phyloP scores from a whole-genome alignment of 2,797 vertebrate species.

The Ctenosaura bakeri region DNA sequence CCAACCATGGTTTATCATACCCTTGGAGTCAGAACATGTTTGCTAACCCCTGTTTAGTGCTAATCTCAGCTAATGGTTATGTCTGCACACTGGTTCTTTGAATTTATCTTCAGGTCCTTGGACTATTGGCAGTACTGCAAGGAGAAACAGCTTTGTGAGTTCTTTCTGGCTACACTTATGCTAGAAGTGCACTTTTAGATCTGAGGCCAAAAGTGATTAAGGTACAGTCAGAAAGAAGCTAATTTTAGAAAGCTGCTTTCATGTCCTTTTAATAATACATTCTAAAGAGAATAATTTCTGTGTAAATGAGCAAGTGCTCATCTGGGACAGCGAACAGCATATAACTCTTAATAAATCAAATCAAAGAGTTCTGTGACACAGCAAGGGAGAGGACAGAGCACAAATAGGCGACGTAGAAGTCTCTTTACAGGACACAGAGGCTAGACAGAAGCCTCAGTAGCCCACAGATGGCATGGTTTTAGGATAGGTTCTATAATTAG shows the following conservation, averaged over 20 bases:
- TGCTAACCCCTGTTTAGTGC: neutral
- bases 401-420: neutral
- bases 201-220: conserved; percentile 25
- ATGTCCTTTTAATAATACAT: conserved; percentile 47
- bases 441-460: neutral
- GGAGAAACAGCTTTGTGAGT: neutral
- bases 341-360: conserved; percentile 35
- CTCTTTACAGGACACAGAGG: neutral
- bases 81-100: too few relatives aligned
- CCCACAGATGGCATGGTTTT: neutral
- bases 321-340: neutral
- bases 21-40: neutral
- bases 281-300: neutral
- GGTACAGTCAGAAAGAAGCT: conserved; percentile 38
- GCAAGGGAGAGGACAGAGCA: neutral
- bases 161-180: neutral
- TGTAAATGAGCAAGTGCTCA: conserved; percentile 27
- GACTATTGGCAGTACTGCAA: neutral
- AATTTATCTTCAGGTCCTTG: neutral
- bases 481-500: neutral
- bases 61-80: neutral
- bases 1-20: neutral
- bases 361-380: neutral
- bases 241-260: conserved; percentile 37
- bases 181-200: neutral